A percentile compares a stretch with the other conserved stretches of the same genome.
phyloP scores from a whole-genome alignment of 2,797 vertebrate genomes.

The Oceanodroma leucorhoa region DNA sequence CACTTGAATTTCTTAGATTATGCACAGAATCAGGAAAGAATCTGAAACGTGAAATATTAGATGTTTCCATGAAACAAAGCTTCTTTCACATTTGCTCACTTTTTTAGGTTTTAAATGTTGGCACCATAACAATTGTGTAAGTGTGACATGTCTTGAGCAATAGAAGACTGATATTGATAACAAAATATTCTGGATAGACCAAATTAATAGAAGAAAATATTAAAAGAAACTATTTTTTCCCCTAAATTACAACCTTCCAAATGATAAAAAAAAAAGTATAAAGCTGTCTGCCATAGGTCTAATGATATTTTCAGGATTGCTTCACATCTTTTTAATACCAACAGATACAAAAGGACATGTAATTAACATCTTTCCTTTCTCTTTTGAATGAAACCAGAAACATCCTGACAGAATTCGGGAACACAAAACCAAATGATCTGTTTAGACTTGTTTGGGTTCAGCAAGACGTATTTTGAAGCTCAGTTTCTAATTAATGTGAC shows the following conservation, averaged over 20 bases:
- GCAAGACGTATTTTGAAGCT: not conserved
- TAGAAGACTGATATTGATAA: not conserved
- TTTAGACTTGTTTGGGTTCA: not conserved
- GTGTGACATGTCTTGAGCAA: not conserved
- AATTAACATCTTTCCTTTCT: not conserved
- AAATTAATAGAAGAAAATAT: not conserved
- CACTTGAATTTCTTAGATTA: not conserved
- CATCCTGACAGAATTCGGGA: not conserved
- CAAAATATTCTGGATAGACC: not conserved
- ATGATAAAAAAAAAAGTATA: not conserved
- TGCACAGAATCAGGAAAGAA: not conserved
- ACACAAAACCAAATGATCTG: not conserved
- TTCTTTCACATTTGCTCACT: not conserved
- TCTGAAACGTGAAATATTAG: not conserved
- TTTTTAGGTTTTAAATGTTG: not conserved
- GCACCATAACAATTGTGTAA: not conserved
- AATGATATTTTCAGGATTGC: not conserved
- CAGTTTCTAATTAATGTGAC: slow-evolving; percentile 18
- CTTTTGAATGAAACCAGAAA: not conserved
- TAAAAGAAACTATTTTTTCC: not conserved
- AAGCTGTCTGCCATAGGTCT: not conserved
- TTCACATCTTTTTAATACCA: not conserved
- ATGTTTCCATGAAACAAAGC: not conserved
- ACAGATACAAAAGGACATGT: not conserved
- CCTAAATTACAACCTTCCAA: not conserved